These are phyloP conservation scores for Rhinichthys osculus DNA, from an alignment of 2,797 vertebrate genomes.

Conservation along the genomic window DNA sequence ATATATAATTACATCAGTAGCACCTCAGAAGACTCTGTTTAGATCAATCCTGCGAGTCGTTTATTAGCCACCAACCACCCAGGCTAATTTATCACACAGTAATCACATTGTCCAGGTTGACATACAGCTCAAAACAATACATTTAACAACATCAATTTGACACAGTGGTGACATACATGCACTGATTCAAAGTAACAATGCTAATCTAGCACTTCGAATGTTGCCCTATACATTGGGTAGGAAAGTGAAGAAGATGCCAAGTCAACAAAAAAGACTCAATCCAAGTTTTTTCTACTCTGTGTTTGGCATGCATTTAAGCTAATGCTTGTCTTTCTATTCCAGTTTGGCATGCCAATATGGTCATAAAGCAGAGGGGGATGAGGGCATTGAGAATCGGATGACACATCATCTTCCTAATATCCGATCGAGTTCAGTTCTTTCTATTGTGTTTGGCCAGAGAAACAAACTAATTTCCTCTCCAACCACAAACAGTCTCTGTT, in stretches of 20 bases:
- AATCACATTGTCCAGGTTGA: slow-evolving; percentile 76
- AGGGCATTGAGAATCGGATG: slow-evolving; percentile 32
- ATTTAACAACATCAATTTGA: slow-evolving; percentile 74
- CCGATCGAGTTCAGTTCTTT: slow-evolving; percentile 46
- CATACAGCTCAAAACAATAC: slow-evolving; percentile 79
- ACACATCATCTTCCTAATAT: slow-evolving; percentile 49
- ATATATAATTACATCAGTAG: slow-evolving; percentile 73
- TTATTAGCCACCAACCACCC: slow-evolving; percentile 78
- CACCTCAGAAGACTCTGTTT: slow-evolving; percentile 72
- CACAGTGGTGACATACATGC: slow-evolving; percentile 61
- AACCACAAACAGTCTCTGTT: slow-evolving; percentile 60
- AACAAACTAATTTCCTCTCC: slow-evolving; percentile 57
- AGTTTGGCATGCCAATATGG: slow-evolving; percentile 27
- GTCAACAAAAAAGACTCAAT: background rate
- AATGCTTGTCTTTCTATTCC: slow-evolving; percentile 10
- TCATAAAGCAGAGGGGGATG: slow-evolving; percentile 29
- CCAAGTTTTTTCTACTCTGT: background rate
- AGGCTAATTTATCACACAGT: slow-evolving; percentile 79
- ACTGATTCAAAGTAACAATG: slow-evolving; percentile 62
- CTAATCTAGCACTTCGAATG: slow-evolving; percentile 25
- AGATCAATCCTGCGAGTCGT: slow-evolving; percentile 76
- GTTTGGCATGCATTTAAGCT: background rate
- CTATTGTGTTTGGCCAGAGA: slow-evolving; percentile 58
- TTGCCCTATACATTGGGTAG: background rate
- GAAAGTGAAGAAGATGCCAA: background rate